phyloP scores from a whole-genome alignment of 2,888 invertebrate genomes.

The Drosophila anceps region DNA sequence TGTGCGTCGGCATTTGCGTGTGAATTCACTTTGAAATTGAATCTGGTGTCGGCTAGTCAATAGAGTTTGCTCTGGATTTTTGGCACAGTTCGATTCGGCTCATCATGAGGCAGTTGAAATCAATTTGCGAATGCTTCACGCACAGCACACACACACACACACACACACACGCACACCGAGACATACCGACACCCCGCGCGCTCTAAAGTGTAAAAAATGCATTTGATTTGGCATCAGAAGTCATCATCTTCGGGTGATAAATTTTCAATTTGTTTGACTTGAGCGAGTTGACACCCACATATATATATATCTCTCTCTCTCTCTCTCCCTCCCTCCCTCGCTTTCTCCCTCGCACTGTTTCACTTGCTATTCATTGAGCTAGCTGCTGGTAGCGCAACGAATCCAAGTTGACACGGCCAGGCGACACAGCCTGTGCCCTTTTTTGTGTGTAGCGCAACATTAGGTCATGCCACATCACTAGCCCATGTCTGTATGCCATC shows the following conservation, averaged over 20 bases:
- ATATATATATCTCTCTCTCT: background rate
- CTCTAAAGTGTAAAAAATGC: constrained; percentile 70
- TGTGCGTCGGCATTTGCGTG: constrained; percentile 75
- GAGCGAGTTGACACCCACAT: constrained; percentile 64
- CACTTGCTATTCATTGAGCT: constrained; percentile 26
- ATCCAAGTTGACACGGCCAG: constrained; percentile 67
- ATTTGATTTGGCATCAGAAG: constrained; percentile 70
- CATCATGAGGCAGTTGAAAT: constrained; percentile 63
- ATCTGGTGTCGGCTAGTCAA: constrained; percentile 37
- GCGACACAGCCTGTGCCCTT: constrained; percentile 57
- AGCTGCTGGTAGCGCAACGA: constrained; percentile 72
- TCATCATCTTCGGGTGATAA: constrained; percentile 77
- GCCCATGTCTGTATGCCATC: background rate
- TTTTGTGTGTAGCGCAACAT: constrained; percentile 78
- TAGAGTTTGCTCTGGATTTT: constrained; percentile 41
- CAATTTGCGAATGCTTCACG: constrained; percentile 75
- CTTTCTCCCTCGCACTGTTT: background rate
- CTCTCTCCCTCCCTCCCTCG: background rate
- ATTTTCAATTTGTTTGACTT: constrained; percentile 79
- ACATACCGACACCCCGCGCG: no score
- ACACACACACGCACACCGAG: constrained; percentile 2
- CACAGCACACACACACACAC: constrained; percentile 18
- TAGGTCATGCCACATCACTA: constrained; percentile 74
- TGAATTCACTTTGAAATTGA: constrained; percentile 80
- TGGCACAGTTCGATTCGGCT: constrained; percentile 44